These are phyloP conservation scores for Crypturellus tataupa DNA, from an alignment of 2,797 vertebrate species.

Conservation along the genomic window DNA sequence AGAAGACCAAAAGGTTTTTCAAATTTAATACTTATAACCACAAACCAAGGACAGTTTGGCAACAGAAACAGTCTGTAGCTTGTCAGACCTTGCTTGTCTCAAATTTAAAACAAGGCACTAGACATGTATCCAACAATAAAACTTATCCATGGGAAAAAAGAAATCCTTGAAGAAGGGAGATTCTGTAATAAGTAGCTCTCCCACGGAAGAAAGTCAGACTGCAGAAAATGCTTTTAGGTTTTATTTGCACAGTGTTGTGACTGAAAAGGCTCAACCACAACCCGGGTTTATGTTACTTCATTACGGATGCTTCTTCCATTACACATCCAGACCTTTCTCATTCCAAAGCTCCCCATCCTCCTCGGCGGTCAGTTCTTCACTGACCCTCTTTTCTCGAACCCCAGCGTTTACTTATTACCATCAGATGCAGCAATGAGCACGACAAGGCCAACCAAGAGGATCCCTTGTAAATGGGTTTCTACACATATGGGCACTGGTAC, in stretches of 20 bases:
- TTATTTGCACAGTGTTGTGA: background rate
- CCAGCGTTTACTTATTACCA: background rate
- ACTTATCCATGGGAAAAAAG: background rate
- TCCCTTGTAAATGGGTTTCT: background rate
- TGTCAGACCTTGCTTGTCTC: background rate
- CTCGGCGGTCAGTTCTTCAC: background rate
- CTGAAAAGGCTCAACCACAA: background rate
- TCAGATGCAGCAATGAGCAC: fast-evolving
- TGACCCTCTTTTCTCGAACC: background rate
- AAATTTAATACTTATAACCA: background rate
- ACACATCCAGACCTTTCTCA: background rate
- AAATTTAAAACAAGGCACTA: background rate
- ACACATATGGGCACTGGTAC: background rate
- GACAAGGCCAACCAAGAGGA: background rate
- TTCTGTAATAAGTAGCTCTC: background rate
- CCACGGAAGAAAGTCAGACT: background rate
- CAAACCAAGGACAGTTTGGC: background rate
- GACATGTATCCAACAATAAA: background rate
- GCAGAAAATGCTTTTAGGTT: background rate
- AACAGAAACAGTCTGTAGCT: background rate
- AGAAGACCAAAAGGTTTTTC: background rate
- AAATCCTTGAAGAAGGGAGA: fast-evolving
- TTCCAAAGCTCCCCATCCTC: background rate
- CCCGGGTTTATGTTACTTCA: background rate
- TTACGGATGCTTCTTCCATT: background rate